These are phyloP conservation scores for Nyctibius bracteatus DNA, from an alignment of 2,113 vertebrate species.

Conservation along the genomic window DNA sequence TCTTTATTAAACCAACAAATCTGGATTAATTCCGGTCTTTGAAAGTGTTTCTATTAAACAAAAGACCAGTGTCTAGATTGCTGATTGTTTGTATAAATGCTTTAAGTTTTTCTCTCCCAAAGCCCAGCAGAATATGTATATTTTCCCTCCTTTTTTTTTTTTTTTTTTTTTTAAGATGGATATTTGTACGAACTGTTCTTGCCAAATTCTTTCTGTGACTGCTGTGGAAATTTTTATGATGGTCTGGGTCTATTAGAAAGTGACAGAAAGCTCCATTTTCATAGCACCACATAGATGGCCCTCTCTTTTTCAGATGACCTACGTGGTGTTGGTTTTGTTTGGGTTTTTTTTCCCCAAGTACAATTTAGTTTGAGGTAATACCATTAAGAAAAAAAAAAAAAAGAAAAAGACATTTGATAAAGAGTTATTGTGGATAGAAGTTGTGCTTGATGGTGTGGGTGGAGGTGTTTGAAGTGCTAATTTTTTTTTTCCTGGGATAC, in stretches of 20 bases:
- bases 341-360: neutral
- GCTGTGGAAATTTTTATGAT: neutral
- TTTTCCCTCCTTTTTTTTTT: neutral
- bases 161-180: neutral
- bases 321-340: neutral
- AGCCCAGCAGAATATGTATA: neutral
- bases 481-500: neutral
- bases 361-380: neutral
- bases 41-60: conserved; percentile 23
- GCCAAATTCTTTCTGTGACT: neutral
- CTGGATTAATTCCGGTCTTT: conserved; percentile 16
- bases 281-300: neutral
- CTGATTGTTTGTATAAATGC: neutral
- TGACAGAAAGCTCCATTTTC: neutral
- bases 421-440: neutral
- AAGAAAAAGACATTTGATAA: neutral
- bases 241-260: neutral
- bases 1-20: conserved; percentile 58
- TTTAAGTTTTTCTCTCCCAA: neutral
- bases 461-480: conserved; percentile 45
- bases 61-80: neutral
- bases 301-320: neutral
- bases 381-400: neutral
- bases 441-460: conserved; percentile 17
- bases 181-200: neutral